Conservation (phyloP, 2,113 vertebrate genomes). For the Leptobrachium leishanense region DNA sequence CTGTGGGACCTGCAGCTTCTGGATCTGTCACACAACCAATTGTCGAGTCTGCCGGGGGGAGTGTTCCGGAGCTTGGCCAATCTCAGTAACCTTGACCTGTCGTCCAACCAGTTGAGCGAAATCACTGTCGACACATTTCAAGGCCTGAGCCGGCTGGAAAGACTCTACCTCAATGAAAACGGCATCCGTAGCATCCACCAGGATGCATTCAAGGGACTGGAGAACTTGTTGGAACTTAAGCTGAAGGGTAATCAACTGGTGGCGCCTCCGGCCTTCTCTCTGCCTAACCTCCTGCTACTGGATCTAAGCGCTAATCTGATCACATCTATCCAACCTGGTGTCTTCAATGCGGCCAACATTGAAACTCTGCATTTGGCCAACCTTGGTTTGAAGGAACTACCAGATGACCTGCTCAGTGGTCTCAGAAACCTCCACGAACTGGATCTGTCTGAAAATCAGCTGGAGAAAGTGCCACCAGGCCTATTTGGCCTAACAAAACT, state of each 20-base stretch:
- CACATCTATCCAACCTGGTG: constrained; percentile 61
- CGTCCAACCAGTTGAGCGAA: constrained; percentile 84
- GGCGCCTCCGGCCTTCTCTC: constrained; percentile 70
- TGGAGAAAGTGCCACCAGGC: constrained; percentile 69
- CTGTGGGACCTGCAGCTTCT: constrained; percentile 80
- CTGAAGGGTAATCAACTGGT: constrained; percentile 84
- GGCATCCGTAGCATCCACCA: constrained; percentile 81
- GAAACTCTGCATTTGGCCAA: constrained; percentile 85
- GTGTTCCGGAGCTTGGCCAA: constrained; percentile 81
- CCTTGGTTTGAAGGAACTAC: constrained; percentile 75
- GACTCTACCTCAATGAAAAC: constrained; percentile 90
- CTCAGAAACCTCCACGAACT: constrained; percentile 87
- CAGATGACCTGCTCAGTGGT: constrained; percentile 73
- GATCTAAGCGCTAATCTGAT: constrained; percentile 88
- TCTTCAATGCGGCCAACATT: constrained; percentile 76
- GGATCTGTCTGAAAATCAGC: constrained; percentile 84
- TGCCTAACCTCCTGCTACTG: constrained; percentile 84
- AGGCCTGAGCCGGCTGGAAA: constrained; percentile 80
- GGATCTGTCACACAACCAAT: constrained; percentile 91
- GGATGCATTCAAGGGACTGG: constrained; percentile 78
- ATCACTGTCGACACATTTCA: constrained; percentile 87
- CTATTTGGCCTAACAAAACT: constrained; percentile 78
- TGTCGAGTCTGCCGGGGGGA: constrained; percentile 75
- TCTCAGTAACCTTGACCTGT: constrained; percentile 90
- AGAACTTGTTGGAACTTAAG: constrained; percentile 88